Percentiles rank a stretch among this genome's conserved stretches.
Conservation (phyloP, 2,113 vertebrate genomes). For the Phaetusa simplex region DNA sequence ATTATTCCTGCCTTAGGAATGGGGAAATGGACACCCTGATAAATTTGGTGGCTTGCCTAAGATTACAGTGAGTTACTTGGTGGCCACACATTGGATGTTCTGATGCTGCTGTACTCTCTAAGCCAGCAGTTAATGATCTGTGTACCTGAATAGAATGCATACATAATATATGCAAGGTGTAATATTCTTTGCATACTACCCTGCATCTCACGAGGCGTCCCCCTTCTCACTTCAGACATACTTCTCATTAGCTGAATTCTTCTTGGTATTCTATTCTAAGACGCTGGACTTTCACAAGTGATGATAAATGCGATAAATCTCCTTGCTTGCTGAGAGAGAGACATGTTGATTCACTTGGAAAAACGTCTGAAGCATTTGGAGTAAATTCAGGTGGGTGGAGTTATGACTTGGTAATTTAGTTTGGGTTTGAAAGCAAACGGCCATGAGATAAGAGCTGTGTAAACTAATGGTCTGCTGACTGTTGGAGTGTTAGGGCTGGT, state of each 20-base stretch:
- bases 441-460: constrained; percentile 47
- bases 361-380: not conserved
- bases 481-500: not conserved
- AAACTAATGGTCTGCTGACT: constrained; percentile 24
- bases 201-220: not conserved
- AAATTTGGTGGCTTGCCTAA: not conserved
- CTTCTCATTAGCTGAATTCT: constrained; percentile 38
- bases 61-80: not conserved
- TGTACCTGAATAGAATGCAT: not conserved
- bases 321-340: not conserved
- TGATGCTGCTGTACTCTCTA: not conserved
- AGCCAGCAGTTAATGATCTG: not conserved
- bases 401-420: constrained; percentile 1
- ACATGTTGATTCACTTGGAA: constrained; percentile 33
- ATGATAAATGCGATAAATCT: constrained; percentile 29
- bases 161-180: not conserved
- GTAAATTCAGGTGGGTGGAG: constrained; percentile 38
- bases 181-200: not conserved
- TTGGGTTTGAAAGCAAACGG: constrained; percentile 25
- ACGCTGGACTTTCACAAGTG: constrained; percentile 53
- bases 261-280: constrained; percentile 20
- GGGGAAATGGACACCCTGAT: not conserved
- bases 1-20: not conserved
- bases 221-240: constrained; percentile 17
- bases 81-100: not conserved